Percentiles rank a stretch among this genome's conserved stretches.
phyloP scores from a whole-genome alignment of 2,888 invertebrate species.

The Drosophila paramelanica region DNA sequence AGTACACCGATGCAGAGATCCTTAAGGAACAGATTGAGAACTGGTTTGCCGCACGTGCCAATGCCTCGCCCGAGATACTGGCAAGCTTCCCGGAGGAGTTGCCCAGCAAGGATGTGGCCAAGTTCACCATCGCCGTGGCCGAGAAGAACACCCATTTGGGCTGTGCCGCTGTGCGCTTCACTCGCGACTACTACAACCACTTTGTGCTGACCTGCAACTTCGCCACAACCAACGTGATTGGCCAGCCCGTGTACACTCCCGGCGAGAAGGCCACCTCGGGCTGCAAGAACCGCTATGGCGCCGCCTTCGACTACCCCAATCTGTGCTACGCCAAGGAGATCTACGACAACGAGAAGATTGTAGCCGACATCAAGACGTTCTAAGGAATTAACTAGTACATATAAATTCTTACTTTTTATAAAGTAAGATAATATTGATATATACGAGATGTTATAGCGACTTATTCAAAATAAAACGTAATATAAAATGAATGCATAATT shows the following conservation, averaged over 20 bases:
- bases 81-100: conserved; percentile 58
- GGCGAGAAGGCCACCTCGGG: conserved; percentile 57
- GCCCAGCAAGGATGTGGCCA: conserved; percentile 54
- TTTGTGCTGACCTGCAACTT: conserved; percentile 67
- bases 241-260: conserved; percentile 56
- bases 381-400: conserved; percentile 4
- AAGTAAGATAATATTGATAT: not conserved
- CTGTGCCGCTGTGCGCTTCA: conserved; percentile 60
- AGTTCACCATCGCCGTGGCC: conserved; percentile 63
- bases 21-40: conserved; percentile 65
- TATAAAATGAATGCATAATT: not conserved
- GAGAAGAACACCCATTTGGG: conserved; percentile 65
- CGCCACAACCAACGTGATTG: conserved; percentile 58
- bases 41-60: conserved; percentile 55
- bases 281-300: conserved; percentile 62
- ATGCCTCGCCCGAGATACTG: conserved; percentile 54
- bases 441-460: conserved; percentile 6
- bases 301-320: conserved; percentile 62
- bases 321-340: conserved; percentile 65
- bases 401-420: not conserved
- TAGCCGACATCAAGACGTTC: conserved; percentile 40
- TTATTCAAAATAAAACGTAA: conserved; percentile 3
- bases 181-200: conserved; percentile 48
- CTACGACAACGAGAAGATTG: conserved; percentile 60
- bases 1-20: conserved; percentile 64